phyloP scores from a whole-genome alignment of 2,797 vertebrate species.

The Microctenopoma stevenorrisi region DNA sequence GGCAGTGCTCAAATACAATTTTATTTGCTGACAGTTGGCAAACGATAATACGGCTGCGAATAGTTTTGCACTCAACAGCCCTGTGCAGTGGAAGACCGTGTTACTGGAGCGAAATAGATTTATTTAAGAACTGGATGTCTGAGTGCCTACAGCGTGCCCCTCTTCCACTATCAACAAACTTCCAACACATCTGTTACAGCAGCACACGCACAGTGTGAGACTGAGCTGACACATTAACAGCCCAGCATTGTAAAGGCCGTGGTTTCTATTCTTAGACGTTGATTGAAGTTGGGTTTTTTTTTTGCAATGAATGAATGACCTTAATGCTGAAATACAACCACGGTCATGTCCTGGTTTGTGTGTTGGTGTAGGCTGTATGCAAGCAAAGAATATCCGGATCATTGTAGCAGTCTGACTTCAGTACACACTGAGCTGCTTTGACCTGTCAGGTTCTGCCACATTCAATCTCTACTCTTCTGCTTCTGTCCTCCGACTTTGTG shows the following conservation, averaged over 20 bases:
- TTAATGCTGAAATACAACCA: slow-evolving; percentile 43
- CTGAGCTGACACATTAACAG: slow-evolving; percentile 46
- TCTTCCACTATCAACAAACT: slow-evolving; percentile 54
- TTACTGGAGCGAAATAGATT: slow-evolving; percentile 60
- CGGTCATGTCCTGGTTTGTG: background rate
- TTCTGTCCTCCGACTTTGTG: background rate
- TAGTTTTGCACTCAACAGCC: slow-evolving; percentile 33
- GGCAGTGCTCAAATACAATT: slow-evolving; percentile 8
- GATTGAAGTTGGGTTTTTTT: slow-evolving; percentile 10
- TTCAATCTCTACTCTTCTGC: slow-evolving; percentile 34
- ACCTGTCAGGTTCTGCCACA: slow-evolving; percentile 59
- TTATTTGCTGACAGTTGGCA: slow-evolving; percentile 28
- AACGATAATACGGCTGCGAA: background rate
- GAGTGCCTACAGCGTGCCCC: slow-evolving; percentile 50
- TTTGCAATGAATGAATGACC: slow-evolving; percentile 49
- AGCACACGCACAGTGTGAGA: slow-evolving; percentile 35
- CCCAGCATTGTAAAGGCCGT: slow-evolving; percentile 32
- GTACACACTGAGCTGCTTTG: slow-evolving; percentile 42
- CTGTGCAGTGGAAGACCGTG: slow-evolving; percentile 7
- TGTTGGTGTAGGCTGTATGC: background rate
- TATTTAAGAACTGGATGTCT: slow-evolving; percentile 65
- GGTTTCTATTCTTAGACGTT: slow-evolving; percentile 54
- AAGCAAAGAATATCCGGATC: slow-evolving; percentile 2
- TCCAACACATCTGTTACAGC: slow-evolving; percentile 63
- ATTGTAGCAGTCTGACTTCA: slow-evolving; percentile 33